phyloP scores from a whole-genome alignment of 2,113 vertebrate genomes.

The Nannobrachium achirus region DNA sequence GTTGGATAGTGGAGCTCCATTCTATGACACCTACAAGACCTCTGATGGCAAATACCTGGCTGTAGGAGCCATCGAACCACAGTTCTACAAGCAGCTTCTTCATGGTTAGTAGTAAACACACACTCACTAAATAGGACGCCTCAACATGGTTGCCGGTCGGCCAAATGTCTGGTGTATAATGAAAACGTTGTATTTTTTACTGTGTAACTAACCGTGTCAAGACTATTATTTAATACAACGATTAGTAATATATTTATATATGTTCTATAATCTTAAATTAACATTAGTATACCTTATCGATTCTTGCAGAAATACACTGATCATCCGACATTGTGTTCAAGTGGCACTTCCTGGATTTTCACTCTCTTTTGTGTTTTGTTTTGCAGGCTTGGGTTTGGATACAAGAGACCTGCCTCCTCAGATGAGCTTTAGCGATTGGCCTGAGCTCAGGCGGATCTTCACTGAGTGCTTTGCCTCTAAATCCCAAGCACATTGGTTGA shows the following conservation, averaged over 20 bases:
- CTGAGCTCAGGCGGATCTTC: slow-evolving; percentile 85
- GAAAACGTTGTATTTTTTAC: too few relatives aligned
- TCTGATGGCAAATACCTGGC: slow-evolving; percentile 88
- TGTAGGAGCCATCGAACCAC: slow-evolving; percentile 90
- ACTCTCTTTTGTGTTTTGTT: neutral
- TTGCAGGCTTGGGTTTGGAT: slow-evolving; percentile 86
- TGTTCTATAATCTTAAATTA: too few relatives aligned
- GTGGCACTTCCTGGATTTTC: too few relatives aligned
- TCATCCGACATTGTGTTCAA: too few relatives aligned
- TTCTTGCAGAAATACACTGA: too few relatives aligned
- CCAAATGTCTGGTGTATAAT: too few relatives aligned
- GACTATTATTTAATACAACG: too few relatives aligned
- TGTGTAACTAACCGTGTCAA: too few relatives aligned
- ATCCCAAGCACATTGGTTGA: slow-evolving; percentile 89
- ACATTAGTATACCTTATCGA: too few relatives aligned
- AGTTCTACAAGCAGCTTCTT: slow-evolving; percentile 88
- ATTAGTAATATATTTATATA: too few relatives aligned
- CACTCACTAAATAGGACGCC: too few relatives aligned
- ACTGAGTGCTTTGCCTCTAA: slow-evolving; percentile 84
- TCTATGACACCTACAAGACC: slow-evolving; percentile 91
- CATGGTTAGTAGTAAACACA: slow-evolving; percentile 74
- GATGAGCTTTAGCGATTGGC: slow-evolving; percentile 85
- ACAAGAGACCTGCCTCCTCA: slow-evolving; percentile 82
- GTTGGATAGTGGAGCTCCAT: slow-evolving; percentile 90
- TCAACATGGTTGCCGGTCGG: too few relatives aligned